These are phyloP conservation scores for Sipha flava DNA, from an alignment of 1,140 invertebrate species.

Conservation along the genomic window DNA sequence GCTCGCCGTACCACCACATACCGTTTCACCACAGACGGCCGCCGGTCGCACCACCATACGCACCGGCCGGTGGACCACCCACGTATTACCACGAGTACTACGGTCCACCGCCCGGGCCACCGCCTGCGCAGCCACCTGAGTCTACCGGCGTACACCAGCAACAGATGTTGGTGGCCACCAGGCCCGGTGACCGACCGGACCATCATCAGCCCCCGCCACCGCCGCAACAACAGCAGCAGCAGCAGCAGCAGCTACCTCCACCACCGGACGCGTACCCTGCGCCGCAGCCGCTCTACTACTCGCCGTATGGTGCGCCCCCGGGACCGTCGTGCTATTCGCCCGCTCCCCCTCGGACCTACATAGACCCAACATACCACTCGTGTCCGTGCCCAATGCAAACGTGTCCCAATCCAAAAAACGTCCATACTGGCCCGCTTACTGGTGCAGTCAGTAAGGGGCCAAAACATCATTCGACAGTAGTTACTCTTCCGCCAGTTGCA, in stretches of 20 bases:
- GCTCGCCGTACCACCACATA: conserved; percentile 39
- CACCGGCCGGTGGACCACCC: conserved; percentile 38
- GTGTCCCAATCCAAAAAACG: conserved; percentile 96
- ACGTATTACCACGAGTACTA: conserved; percentile 38
- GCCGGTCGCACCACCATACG: conserved; percentile 44
- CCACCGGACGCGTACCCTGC: conserved; percentile 44
- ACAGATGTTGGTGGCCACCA: conserved; percentile 41
- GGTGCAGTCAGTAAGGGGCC: conserved; percentile 63
- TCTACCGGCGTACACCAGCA: conserved; percentile 30
- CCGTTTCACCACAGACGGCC: conserved; percentile 45
- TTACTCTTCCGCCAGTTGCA: conserved; percentile 50
- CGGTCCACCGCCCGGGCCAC: conserved; percentile 39
- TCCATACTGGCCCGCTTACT: conserved; percentile 92
- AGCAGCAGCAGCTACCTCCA: conserved; percentile 33
- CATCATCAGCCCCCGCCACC: conserved; percentile 42
- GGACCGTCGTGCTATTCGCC: conserved; percentile 43
- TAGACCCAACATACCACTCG: conserved; percentile 51
- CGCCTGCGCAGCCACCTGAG: conserved; percentile 41
- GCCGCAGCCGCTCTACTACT: conserved; percentile 55
- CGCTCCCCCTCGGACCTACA: conserved; percentile 42
- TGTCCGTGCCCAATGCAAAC: conserved; percentile 79
- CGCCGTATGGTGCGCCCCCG: conserved; percentile 47
- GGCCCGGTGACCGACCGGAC: conserved; percentile 39
- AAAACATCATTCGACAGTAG: conserved; percentile 41
- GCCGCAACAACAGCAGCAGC: conserved; percentile 41